phyloP scores from a whole-genome alignment of 2,888 invertebrate genomes.

The Chrysolina americana region DNA sequence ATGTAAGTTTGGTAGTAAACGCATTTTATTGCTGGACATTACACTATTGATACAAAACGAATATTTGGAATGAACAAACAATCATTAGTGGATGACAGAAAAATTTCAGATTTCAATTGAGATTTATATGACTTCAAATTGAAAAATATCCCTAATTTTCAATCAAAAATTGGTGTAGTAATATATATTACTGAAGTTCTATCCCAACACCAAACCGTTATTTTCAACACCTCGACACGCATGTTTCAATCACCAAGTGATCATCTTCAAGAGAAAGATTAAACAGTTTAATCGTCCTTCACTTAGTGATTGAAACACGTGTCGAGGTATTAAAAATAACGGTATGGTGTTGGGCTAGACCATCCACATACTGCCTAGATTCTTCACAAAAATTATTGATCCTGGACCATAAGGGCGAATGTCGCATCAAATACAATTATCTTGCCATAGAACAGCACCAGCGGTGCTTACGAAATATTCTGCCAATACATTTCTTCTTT shows the following conservation, averaged over 20 bases:
- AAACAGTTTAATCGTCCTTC: too few relatives aligned
- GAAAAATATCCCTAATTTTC: conserved; percentile 7
- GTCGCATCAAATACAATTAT: conserved; percentile 1
- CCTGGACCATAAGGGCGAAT: background rate
- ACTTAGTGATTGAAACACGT: too few relatives aligned
- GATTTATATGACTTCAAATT: conserved; percentile 7
- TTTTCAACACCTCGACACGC: too few relatives aligned
- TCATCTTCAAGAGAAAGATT: too few relatives aligned
- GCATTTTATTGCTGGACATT: conserved; percentile 10
- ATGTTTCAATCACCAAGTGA: too few relatives aligned
- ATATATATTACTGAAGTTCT: too few relatives aligned
- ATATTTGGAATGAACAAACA: conserved; percentile 17
- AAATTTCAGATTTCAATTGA: background rate
- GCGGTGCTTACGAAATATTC: conserved; percentile 14
- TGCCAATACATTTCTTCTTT: conserved; percentile 13
- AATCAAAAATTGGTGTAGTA: background rate
- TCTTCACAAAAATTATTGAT: too few relatives aligned
- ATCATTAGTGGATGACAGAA: conserved; percentile 8
- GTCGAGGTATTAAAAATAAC: too few relatives aligned
- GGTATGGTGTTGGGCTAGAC: too few relatives aligned
- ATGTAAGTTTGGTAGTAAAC: conserved; percentile 21
- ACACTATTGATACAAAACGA: background rate
- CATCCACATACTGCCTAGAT: too few relatives aligned
- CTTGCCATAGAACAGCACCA: conserved; percentile 6
- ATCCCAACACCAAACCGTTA: too few relatives aligned